These are phyloP conservation scores for Drosophila austrosaltans DNA, from an alignment of 2,888 invertebrate genomes.

Conservation along the genomic window DNA sequence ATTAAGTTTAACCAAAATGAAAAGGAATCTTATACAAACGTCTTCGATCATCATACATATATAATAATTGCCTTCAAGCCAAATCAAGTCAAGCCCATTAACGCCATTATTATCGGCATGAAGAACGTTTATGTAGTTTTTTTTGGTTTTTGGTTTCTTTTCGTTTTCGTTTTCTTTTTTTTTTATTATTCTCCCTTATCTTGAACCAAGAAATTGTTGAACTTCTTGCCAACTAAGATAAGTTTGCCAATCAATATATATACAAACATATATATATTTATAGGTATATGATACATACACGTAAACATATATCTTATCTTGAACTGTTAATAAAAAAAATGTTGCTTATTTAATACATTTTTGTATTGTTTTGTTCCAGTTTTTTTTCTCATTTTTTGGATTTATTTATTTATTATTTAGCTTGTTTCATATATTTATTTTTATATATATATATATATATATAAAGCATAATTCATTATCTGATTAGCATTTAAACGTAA, in stretches of 20 bases:
- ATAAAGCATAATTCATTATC: slow-evolving; percentile 47
- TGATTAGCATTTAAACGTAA: slow-evolving; percentile 36
- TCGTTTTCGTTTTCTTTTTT: not conserved
- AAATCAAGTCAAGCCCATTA: slow-evolving; percentile 41
- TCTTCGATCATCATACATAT: slow-evolving; percentile 1
- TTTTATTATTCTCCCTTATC: not conserved
- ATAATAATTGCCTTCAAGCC: slow-evolving; percentile 29
- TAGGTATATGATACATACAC: not conserved
- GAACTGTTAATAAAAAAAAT: not conserved
- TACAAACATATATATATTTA: not conserved
- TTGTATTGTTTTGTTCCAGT: slow-evolving; percentile 45
- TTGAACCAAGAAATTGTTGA: slow-evolving; percentile 26
- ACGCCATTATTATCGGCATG: slow-evolving; percentile 61
- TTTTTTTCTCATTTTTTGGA: slow-evolving; percentile 26
- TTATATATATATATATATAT: slow-evolving; percentile 21
- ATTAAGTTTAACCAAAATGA: slow-evolving; percentile 35
- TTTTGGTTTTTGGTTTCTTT: not conserved
- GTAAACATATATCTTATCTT: slow-evolving; percentile 21
- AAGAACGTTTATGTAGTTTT: not conserved
- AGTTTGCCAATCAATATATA: slow-evolving; percentile 15
- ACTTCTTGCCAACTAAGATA: slow-evolving; percentile 43
- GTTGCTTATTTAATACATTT: slow-evolving; percentile 4
- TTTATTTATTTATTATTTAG: slow-evolving; percentile 20
- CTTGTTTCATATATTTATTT: slow-evolving; percentile 20
- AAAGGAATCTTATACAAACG: slow-evolving; percentile 33